Percentiles rank a stretch among this genome's conserved stretches.
phyloP scores from a whole-genome alignment of 2,888 invertebrate genomes.

The Prosopocoilus inquinatus region DNA sequence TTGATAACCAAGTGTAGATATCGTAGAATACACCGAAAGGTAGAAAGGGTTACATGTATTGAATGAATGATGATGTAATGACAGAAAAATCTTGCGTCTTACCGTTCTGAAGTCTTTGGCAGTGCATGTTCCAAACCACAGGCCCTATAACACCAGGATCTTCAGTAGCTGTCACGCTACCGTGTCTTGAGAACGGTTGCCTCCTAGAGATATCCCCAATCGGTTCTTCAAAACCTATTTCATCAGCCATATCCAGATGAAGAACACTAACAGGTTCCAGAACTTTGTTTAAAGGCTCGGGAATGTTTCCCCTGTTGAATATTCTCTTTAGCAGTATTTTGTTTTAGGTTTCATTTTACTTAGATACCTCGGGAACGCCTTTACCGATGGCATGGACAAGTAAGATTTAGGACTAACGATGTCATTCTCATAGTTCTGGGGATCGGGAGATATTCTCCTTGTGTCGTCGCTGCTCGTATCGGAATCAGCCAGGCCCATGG shows the following conservation, averaged over 20 bases:
- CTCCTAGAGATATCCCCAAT: constrained; percentile 23
- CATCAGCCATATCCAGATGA: constrained; percentile 60
- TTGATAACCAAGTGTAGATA: no score
- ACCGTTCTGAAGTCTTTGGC: constrained; percentile 64
- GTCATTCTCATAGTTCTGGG: constrained; percentile 40
- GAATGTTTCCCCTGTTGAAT: constrained; percentile 62
- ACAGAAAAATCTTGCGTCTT: no score
- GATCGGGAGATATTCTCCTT: constrained; percentile 39
- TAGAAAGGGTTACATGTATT: no score
- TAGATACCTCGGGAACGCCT: constrained; percentile 74
- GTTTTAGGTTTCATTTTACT: constrained; percentile 4
- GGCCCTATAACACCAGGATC: constrained; percentile 85
- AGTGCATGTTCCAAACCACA: constrained; percentile 78
- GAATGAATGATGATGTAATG: no score
- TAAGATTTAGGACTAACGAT: constrained; percentile 67
- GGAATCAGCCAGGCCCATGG: constrained; percentile 31
- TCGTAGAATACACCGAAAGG: no score
- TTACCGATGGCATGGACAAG: constrained; percentile 82
- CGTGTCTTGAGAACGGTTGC: constrained; percentile 57
- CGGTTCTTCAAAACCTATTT: constrained; percentile 31
- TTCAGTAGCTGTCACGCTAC: constrained; percentile 65
- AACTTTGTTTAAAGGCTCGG: constrained; percentile 75
- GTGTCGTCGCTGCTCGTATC: constrained; percentile 39
- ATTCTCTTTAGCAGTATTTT: not conserved
- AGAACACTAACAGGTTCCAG: constrained; percentile 76